These are phyloP conservation scores for Piaya cayana DNA, from an alignment of 2,113 vertebrate species.

Conservation along the genomic window DNA sequence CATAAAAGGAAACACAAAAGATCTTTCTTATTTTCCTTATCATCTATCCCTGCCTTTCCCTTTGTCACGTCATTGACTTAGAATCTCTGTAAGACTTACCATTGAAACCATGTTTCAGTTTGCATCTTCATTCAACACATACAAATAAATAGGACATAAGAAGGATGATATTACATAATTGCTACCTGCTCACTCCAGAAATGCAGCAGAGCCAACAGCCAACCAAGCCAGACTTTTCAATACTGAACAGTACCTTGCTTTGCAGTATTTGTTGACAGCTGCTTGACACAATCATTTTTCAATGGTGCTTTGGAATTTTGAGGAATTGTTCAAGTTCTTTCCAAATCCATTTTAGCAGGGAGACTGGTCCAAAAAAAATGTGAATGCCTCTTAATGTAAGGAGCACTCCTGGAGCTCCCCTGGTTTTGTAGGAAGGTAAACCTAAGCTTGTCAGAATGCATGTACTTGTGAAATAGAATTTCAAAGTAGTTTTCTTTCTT, in stretches of 20 bases:
- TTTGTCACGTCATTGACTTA: neutral
- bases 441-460: neutral
- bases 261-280: neutral
- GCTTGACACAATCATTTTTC: neutral
- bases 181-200: neutral
- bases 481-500: neutral
- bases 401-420: neutral
- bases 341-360: neutral
- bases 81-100: neutral
- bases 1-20: neutral
- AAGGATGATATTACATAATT: neutral
- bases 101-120: neutral
- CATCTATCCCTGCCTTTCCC: neutral
- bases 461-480: neutral
- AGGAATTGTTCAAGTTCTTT: neutral
- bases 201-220: neutral
- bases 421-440: neutral
- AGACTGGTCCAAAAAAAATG: neutral
- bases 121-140: neutral
- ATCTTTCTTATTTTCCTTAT: neutral
- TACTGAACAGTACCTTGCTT: neutral
- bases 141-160: neutral
- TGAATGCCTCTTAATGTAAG: neutral
- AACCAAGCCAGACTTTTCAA: neutral
- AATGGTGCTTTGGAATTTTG: neutral